Conservation (phyloP, 2,797 vertebrate genomes). For the Graptemys geographica region DNA sequence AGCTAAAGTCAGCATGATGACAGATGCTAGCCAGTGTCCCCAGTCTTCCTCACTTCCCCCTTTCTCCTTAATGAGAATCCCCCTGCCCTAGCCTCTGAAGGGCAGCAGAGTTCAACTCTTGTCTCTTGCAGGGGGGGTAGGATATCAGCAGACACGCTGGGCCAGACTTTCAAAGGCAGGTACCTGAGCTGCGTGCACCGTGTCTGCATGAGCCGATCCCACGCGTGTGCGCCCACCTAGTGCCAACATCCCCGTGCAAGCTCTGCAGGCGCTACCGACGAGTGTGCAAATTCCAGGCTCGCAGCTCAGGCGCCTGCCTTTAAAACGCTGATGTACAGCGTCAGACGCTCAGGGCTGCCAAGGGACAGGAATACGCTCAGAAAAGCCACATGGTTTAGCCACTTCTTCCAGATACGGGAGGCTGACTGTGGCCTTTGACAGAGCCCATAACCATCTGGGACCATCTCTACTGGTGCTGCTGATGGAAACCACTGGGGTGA, state of each 20-base stretch:
- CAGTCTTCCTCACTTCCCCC: neutral
- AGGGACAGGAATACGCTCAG: neutral
- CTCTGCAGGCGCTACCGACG: neutral
- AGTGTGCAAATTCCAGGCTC: neutral
- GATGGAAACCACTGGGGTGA: neutral
- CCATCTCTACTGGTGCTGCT: fast-evolving
- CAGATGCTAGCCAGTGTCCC: fast-evolving
- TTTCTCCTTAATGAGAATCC: neutral
- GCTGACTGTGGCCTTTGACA: neutral
- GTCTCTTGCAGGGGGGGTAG: neutral
- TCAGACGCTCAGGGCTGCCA: neutral
- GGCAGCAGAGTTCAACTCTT: neutral
- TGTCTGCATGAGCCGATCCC: neutral
- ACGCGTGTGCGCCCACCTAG: neutral
- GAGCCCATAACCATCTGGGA: neutral
- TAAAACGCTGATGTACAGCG: neutral
- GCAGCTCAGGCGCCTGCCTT: neutral
- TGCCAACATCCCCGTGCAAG: neutral
- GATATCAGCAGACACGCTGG: neutral
- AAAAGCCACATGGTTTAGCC: neutral
- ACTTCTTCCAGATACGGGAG: neutral
- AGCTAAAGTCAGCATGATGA: neutral
- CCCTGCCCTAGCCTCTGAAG: neutral
- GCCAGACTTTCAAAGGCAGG: neutral
- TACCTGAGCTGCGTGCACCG: neutral